Percentiles rank a stretch among this genome's conserved stretches.
These are phyloP conservation scores for Drosophila barbarae DNA, from an alignment of 2,888 invertebrate species.

Conservation along the genomic window DNA sequence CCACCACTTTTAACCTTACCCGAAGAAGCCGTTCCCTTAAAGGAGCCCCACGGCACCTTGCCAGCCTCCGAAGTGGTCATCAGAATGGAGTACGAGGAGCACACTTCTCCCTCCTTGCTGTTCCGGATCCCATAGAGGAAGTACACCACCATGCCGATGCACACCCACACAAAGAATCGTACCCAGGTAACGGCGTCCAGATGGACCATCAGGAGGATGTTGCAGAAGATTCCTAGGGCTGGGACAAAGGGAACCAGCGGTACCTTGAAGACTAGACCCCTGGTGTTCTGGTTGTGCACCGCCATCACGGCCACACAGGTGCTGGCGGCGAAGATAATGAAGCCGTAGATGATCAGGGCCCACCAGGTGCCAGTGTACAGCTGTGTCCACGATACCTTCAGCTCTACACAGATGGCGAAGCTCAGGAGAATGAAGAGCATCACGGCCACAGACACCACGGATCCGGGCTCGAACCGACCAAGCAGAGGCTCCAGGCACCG, in stretches of 20 bases:
- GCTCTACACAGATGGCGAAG: slow-evolving; percentile 85
- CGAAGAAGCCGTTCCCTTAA: slow-evolving; percentile 72
- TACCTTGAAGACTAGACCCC: slow-evolving; percentile 87
- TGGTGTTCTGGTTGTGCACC: slow-evolving; percentile 87
- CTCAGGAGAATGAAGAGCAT: slow-evolving; percentile 85
- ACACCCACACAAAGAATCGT: slow-evolving; percentile 92
- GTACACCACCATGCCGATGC: slow-evolving; percentile 89
- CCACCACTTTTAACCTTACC: slow-evolving; percentile 26
- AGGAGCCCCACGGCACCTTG: slow-evolving; percentile 83
- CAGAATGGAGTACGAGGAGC: slow-evolving; percentile 83
- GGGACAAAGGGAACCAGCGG: slow-evolving; percentile 90
- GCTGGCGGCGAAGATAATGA: slow-evolving; percentile 83
- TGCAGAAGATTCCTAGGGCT: slow-evolving; percentile 88
- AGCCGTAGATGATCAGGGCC: slow-evolving; percentile 84
- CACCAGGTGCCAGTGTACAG: slow-evolving; percentile 83
- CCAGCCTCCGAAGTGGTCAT: slow-evolving; percentile 84
- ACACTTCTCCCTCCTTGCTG: slow-evolving; percentile 86
- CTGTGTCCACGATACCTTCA: slow-evolving; percentile 83
- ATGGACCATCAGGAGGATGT: slow-evolving; percentile 91
- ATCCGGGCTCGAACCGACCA: slow-evolving; percentile 88
- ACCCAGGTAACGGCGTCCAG: slow-evolving; percentile 90
- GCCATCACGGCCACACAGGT: slow-evolving; percentile 87
- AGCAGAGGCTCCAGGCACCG: slow-evolving; percentile 87
- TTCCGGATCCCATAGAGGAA: slow-evolving; percentile 92
- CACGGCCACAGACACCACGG: slow-evolving; percentile 86